These are phyloP conservation scores for Galendromus occidentalis DNA, from an alignment of 1,140 invertebrate genomes.

Conservation along the genomic window DNA sequence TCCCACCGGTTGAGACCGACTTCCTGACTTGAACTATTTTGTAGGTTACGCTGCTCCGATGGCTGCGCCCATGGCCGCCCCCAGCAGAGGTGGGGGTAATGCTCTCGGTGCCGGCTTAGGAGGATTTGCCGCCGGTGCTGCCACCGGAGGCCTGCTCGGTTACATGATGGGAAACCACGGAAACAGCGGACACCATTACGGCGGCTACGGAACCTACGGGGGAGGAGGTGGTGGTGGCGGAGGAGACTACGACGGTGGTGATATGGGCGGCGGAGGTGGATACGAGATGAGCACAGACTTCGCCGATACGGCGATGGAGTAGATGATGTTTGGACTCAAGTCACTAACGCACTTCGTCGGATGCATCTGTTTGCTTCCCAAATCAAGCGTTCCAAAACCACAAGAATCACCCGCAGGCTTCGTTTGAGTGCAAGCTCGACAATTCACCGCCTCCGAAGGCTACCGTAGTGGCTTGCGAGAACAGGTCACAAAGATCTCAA, in stretches of 20 bases:
- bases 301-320: neutral
- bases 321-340: neutral
- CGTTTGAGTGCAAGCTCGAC: too few species aligned
- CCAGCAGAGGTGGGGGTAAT: neutral
- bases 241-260: neutral
- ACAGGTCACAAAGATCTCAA: too few species aligned
- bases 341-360: too few species aligned
- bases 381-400: too few species aligned
- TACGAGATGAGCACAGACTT: slow-evolving; percentile 6
- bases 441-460: too few species aligned
- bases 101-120: neutral
- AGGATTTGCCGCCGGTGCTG: neutral
- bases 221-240: neutral
- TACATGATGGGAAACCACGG: slow-evolving; percentile 9
- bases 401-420: too few species aligned
- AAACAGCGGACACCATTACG: neutral
- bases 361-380: too few species aligned
- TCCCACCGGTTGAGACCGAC: too few species aligned
- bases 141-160: neutral
- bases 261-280: slow-evolving; percentile 6
- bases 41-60: neutral
- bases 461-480: too few species aligned
- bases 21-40: too few species aligned
- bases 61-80: neutral
- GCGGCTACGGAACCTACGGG: neutral